Evolutionary conservation across 2,797 vertebrate genomes (phyloP).

Genomic region (Enteromius fasciolatus): DNA sequence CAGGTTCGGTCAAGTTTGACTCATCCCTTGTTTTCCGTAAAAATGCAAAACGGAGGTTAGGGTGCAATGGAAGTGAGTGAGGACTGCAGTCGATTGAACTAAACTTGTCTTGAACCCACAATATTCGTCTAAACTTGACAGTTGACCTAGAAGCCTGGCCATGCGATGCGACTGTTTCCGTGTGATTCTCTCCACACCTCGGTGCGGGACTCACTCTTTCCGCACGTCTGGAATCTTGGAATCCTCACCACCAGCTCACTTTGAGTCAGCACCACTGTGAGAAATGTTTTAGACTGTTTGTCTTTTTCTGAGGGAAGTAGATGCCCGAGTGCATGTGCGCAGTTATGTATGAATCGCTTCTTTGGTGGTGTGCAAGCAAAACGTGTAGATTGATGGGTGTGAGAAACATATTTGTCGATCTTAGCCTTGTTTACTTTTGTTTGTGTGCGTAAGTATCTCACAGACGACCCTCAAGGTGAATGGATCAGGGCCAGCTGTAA

Average conservation of each 20-base stretch:
- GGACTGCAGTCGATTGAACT: neutral
- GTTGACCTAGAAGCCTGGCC: slow-evolving; percentile 26
- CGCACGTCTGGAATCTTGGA: slow-evolving; percentile 47
- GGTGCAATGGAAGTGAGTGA: neutral
- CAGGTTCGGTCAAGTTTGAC: neutral
- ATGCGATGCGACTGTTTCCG: slow-evolving; percentile 34
- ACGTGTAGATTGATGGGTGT: slow-evolving; percentile 33
- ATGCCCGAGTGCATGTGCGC: slow-evolving; percentile 43
- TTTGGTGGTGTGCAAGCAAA: neutral
- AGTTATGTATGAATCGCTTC: neutral
- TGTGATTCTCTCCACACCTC: slow-evolving; percentile 45
- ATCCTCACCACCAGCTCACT: slow-evolving; percentile 21
- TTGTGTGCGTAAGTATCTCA: slow-evolving; percentile 29
- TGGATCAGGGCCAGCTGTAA: slow-evolving; percentile 46
- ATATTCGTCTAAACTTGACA: slow-evolving; percentile 18
- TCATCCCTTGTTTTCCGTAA: neutral
- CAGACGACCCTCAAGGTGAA: slow-evolving; percentile 43
- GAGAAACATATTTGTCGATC: slow-evolving; percentile 41
- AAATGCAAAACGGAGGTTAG: neutral
- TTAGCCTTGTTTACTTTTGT: slow-evolving; percentile 32
- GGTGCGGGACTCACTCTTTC: slow-evolving; percentile 43
- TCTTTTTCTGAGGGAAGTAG: slow-evolving; percentile 33
- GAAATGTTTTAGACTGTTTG: slow-evolving; percentile 53
- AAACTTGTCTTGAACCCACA: slow-evolving; percentile 15
- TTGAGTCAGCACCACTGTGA: slow-evolving; percentile 48